Evolutionary conservation across 2,888 invertebrate species (phyloP).

Genomic region (Caenorhabditis virilis): DNA sequence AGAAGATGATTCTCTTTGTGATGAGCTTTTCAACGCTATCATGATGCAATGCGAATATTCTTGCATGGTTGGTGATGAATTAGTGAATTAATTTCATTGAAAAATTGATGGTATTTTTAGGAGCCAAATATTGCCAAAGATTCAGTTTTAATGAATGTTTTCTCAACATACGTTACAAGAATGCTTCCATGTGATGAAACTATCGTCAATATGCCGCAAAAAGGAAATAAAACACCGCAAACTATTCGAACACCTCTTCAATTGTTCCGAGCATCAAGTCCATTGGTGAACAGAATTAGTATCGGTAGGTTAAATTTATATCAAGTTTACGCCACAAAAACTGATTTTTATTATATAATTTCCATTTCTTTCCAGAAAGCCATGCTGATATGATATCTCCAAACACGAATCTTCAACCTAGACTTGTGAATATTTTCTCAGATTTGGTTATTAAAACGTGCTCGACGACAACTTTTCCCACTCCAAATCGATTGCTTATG

Average conservation of each 20-base stretch:
- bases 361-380: conserved; percentile 15
- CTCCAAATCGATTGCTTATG: conserved; percentile 38
- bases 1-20: conserved; percentile 31
- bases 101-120: conserved; percentile 13
- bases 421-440: conserved; percentile 41
- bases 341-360: not conserved
- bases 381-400: conserved; percentile 24
- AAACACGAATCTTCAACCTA: conserved; percentile 34
- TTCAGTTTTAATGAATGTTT: conserved; percentile 29
- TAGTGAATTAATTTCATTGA: not conserved
- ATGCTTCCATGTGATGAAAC: conserved; percentile 39
- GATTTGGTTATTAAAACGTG: conserved; percentile 42
- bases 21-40: conserved; percentile 43
- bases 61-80: not conserved
- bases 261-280: conserved; percentile 45
- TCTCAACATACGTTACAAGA: conserved; percentile 40
- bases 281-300: conserved; percentile 42
- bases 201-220: conserved; percentile 4
- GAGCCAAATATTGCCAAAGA: conserved; percentile 27
- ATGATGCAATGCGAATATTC: conserved; percentile 31
- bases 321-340: not conserved
- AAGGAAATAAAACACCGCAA: conserved; percentile 15
- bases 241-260: conserved; percentile 49
- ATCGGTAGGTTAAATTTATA: conserved; percentile 21
- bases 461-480: conserved; percentile 39